Percentiles rank a stretch among this genome's conserved stretches.
Conservation (phyloP, 2,888 invertebrate species). For the Calliscelio sp. region DNA sequence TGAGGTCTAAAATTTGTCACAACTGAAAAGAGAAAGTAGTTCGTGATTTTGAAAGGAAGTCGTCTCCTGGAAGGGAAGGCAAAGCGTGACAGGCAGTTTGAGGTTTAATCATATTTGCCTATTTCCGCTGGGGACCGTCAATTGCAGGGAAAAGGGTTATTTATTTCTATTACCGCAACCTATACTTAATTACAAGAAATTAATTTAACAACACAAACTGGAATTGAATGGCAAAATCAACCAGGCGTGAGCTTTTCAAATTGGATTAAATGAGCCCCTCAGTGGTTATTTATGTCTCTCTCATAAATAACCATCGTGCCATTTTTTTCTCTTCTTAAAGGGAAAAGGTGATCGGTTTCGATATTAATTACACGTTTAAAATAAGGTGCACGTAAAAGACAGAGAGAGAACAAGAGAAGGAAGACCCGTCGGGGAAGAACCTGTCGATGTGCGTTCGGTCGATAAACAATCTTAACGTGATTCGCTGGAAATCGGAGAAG, state of each 20-base stretch:
- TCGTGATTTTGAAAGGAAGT: conserved; percentile 62
- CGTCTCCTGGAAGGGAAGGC: conserved; percentile 74
- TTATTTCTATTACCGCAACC: conserved; percentile 85
- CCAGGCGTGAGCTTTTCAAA: conserved; percentile 58
- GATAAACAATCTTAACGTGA: conserved; percentile 73
- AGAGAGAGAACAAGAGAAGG: too few species aligned
- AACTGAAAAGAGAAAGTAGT: conserved; percentile 45
- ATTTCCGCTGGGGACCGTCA: conserved; percentile 82
- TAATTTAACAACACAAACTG: conserved; percentile 84
- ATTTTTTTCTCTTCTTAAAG: too few species aligned
- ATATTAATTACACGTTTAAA: conserved; percentile 66
- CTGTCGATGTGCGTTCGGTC: conserved; percentile 60
- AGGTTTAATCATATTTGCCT: conserved; percentile 84
- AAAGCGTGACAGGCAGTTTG: conserved; percentile 82
- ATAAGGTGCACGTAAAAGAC: background rate
- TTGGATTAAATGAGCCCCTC: conserved; percentile 59
- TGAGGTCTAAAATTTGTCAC: too few species aligned
- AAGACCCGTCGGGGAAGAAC: conserved; percentile 58
- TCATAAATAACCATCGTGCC: too few species aligned
- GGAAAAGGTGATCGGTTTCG: conserved; percentile 31
- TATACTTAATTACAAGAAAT: conserved; percentile 84
- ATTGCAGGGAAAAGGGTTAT: conserved; percentile 83
- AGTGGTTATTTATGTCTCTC: too few species aligned
- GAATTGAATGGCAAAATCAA: conserved; percentile 76
- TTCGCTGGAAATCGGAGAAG: conserved; percentile 81